A percentile compares a stretch with the other conserved stretches of the same genome.
These are phyloP conservation scores for Germaria angustata DNA, from an alignment of 2,888 invertebrate genomes.

Conservation along the genomic window DNA sequence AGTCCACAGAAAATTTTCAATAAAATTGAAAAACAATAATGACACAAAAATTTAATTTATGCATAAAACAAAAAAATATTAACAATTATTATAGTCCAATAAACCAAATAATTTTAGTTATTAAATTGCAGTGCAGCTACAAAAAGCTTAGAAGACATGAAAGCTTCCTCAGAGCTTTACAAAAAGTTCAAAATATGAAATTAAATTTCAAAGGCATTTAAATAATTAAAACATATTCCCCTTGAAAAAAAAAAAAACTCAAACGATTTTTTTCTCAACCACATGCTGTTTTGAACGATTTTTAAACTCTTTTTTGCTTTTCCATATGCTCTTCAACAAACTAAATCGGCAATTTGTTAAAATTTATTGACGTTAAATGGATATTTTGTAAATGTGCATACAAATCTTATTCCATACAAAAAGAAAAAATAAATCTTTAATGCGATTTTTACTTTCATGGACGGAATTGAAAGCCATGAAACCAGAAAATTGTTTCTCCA, in stretches of 20 bases:
- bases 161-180: no score
- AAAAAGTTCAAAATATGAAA: no score
- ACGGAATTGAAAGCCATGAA: not conserved
- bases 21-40: slow-evolving; percentile 11
- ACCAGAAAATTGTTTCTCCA: not conserved
- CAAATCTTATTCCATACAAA: no score
- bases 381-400: not conserved
- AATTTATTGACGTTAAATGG: slow-evolving; percentile 19
- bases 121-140: not conserved
- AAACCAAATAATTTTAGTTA: not conserved
- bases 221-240: not conserved
- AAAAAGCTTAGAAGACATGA: no score
- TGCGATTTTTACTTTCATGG: slow-evolving; percentile 8
- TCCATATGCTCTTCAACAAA: not conserved
- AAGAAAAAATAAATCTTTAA: no score
- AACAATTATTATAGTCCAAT: no score
- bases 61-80: not conserved
- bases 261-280: not conserved
- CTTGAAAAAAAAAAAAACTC: no score
- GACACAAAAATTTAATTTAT: not conserved
- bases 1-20: slow-evolving; percentile 8
- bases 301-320: not conserved
- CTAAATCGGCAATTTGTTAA: slow-evolving; percentile 32
- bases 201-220: no score
- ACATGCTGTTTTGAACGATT: not conserved